Conservation (phyloP, 2,113 vertebrate genomes). For the Hyperoodon ampullatus region DNA sequence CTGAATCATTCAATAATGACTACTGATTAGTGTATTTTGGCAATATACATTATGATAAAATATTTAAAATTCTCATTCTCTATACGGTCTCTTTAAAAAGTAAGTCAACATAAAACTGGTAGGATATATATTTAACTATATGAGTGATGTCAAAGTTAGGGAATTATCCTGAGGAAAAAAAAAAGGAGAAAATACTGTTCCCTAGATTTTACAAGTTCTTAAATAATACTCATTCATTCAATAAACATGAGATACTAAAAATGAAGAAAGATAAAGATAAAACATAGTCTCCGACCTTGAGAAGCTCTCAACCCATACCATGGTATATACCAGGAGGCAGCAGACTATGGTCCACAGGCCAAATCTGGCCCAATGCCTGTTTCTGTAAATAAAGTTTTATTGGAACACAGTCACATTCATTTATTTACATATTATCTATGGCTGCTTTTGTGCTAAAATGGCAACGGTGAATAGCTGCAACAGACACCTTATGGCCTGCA, state of each 20-base stretch:
- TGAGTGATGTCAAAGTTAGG: neutral
- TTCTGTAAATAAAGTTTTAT: neutral
- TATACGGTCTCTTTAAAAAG: neutral
- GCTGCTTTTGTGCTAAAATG: neutral
- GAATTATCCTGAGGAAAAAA: neutral
- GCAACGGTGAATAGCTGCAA: neutral
- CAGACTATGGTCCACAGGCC: neutral
- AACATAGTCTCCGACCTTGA: neutral
- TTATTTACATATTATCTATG: neutral
- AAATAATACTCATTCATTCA: neutral
- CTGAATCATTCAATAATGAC: neutral
- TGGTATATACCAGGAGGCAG: neutral
- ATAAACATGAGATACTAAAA: neutral
- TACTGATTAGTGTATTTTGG: neutral
- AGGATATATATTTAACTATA: neutral
- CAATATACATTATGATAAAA: neutral
- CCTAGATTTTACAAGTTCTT: neutral
- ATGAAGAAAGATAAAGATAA: neutral
- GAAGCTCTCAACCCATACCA: neutral
- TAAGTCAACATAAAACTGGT: neutral
- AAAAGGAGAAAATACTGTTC: neutral
- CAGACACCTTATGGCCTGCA: neutral
- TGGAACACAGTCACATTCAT: neutral
- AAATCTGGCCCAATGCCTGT: neutral
- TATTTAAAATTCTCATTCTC: neutral